Percentiles rank a stretch among this genome's conserved stretches.
Evolutionary conservation across 2,797 vertebrate species (phyloP).

Genomic region (Myotis vivesi): DNA sequence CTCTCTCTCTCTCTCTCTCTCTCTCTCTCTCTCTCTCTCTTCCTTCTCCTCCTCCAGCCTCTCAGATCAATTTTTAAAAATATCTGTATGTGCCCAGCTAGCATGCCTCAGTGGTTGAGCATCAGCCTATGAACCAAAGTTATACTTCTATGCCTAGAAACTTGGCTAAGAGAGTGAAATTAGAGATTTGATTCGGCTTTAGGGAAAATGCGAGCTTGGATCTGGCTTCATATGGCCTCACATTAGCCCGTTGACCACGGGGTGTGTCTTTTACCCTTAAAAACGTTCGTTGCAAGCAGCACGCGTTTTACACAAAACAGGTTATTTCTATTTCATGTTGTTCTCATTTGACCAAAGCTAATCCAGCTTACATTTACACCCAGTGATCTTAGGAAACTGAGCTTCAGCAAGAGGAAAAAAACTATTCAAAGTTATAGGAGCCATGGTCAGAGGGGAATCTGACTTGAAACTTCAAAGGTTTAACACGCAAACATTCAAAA

Average conservation of each 20-base stretch:
- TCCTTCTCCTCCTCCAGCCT: too few relatives aligned
- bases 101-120: too few relatives aligned
- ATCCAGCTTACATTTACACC: not conserved
- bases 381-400: not conserved
- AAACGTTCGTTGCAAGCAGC: not conserved
- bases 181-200: not conserved
- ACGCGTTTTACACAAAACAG: not conserved
- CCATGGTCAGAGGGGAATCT: not conserved
- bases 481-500: not conserved
- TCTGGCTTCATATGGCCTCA: not conserved
- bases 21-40: too few relatives aligned
- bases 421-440: not conserved
- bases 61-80: too few relatives aligned
- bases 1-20: too few relatives aligned
- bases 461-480: not conserved
- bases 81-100: too few relatives aligned
- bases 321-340: not conserved
- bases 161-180: not conserved
- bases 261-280: not conserved
- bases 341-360: not conserved
- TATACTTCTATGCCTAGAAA: not conserved
- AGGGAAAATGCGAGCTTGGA: not conserved
- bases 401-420: not conserved
- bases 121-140: too few relatives aligned
- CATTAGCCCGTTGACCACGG: not conserved